phyloP scores from a whole-genome alignment of 23 tunicate genomes.

The Clavelina lepadiformis region DNA sequence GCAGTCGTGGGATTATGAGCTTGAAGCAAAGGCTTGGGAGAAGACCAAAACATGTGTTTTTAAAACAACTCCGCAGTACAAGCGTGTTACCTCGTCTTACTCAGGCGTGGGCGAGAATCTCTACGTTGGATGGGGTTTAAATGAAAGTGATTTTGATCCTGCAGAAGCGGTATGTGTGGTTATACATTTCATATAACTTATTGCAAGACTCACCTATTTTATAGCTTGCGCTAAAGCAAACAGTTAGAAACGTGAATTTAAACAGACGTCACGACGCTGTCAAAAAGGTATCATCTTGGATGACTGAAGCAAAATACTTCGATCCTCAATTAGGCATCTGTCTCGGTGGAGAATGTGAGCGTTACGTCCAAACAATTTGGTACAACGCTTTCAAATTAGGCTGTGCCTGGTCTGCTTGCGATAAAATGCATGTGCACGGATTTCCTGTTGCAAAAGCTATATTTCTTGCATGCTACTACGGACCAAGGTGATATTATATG shows the following conservation, averaged over 20 bases:
- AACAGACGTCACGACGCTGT: too few relatives aligned
- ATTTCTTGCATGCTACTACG: constrained; percentile 38
- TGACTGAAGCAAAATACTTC: constrained; percentile 28
- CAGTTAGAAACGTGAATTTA: too few relatives aligned
- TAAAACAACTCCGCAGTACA: background rate
- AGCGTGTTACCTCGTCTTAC: background rate
- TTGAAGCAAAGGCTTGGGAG: constrained; percentile 37
- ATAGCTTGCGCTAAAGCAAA: too few relatives aligned
- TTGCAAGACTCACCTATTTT: too few relatives aligned
- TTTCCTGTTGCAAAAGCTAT: constrained; percentile 16
- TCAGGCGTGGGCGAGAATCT: constrained; percentile 7
- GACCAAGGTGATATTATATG: constrained; percentile 47
- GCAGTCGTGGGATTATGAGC: constrained; percentile 49
- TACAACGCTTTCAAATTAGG: constrained; percentile 31
- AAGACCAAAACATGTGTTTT: constrained; percentile 11
- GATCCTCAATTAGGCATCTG: constrained; percentile 30
- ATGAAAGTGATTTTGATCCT: constrained; percentile 5
- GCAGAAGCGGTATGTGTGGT: constrained; percentile 28
- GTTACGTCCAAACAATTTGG: constrained; percentile 42
- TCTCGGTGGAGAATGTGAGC: constrained; percentile 47
- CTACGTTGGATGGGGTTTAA: constrained; percentile 53
- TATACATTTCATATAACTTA: too few relatives aligned
- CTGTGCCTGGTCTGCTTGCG: constrained; percentile 40
- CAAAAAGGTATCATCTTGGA: constrained; percentile 34
- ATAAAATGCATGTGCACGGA: constrained; percentile 17